Conservation (phyloP, 2,888 invertebrate genomes). For the Blera fallax region DNA sequence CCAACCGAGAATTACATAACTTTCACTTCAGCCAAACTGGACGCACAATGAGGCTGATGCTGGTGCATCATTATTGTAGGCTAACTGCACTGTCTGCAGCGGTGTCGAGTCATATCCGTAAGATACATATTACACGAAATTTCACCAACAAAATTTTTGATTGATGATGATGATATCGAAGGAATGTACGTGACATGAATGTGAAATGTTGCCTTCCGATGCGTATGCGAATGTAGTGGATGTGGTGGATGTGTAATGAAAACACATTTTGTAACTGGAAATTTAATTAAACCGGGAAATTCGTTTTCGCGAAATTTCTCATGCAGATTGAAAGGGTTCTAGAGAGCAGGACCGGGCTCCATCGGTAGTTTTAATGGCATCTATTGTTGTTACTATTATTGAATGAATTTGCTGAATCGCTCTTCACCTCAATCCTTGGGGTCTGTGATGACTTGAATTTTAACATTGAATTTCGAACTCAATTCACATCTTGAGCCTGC, state of each 20-base stretch:
- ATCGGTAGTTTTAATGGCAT: no score
- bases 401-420: no score
- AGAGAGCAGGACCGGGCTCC: no score
- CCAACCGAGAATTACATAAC: conserved; percentile 30
- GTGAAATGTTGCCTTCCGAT: background rate
- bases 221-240: background rate
- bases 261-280: background rate
- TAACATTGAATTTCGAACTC: no score
- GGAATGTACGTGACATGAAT: conserved; percentile 26
- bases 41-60: conserved; percentile 3
- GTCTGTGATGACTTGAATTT: no score
- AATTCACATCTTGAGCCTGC: no score
- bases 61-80: conserved; percentile 7
- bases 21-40: conserved; percentile 30
- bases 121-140: conserved; percentile 36
- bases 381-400: no score
- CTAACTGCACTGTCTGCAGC: background rate
- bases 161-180: conserved; percentile 44
- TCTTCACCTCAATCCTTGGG: no score
- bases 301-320: no score
- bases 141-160: conserved; percentile 53
- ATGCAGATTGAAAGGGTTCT: no score
- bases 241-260: background rate
- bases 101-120: conserved; percentile 17
- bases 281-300: background rate